Conservation (phyloP, 64 coral and sea anemone genomes). For the Dendronephthya gigantea region DNA sequence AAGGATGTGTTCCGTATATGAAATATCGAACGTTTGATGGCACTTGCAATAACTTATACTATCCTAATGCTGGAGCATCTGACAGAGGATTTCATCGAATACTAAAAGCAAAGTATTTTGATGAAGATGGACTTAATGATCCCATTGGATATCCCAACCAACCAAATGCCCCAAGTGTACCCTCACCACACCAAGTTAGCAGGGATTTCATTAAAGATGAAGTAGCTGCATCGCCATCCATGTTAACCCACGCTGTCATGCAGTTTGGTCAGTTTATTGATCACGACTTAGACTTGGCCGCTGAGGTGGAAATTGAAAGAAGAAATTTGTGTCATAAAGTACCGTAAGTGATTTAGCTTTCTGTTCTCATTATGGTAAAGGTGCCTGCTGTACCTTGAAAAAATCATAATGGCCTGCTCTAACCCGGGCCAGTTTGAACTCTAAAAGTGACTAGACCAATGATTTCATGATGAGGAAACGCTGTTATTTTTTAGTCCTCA, state of each 20-base stretch:
- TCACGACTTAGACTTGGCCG: not conserved
- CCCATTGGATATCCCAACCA: not conserved
- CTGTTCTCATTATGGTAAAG: too few relatives aligned
- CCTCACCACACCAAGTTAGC: not conserved
- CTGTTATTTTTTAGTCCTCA: too few relatives aligned
- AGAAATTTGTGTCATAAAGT: not conserved
- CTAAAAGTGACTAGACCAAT: too few relatives aligned
- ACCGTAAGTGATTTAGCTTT: not conserved
- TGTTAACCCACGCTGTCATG: not conserved
- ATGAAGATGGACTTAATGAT: not conserved
- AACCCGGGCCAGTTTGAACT: too few relatives aligned
- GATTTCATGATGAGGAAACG: too few relatives aligned
- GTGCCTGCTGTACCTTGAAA: not conserved
- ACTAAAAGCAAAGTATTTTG: not conserved
- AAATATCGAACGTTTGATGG: not conserved
- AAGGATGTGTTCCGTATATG: not conserved
- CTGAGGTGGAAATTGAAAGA: not conserved
- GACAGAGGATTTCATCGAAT: not conserved
- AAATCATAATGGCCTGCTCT: too few relatives aligned
- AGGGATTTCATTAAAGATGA: not conserved
- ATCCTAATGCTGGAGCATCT: not conserved
- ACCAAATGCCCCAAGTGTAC: not conserved
- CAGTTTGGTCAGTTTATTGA: constrained; percentile 1
- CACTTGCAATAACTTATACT: not conserved
- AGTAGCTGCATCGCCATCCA: not conserved